phyloP scores from a whole-genome alignment of 2,797 vertebrate species.

The Acanthopagrus latus region DNA sequence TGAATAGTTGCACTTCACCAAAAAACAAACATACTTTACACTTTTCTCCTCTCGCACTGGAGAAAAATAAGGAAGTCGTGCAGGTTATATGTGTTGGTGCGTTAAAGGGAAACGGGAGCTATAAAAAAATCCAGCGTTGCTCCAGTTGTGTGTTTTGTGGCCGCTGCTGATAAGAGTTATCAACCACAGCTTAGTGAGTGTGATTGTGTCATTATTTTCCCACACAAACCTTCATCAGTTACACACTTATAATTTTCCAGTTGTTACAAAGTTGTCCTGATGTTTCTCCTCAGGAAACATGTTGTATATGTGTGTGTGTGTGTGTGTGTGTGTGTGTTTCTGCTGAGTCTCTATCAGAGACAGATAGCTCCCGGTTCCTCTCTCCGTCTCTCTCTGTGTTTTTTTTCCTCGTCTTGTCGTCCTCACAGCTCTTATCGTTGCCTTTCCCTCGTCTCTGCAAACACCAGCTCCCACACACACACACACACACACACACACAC shows the following conservation, averaged over 20 bases:
- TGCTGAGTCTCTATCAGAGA: neutral
- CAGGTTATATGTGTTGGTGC: neutral
- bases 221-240: neutral
- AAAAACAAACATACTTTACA: neutral
- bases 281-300: neutral
- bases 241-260: neutral
- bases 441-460: conserved; percentile 5
- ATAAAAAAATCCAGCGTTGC: conserved; percentile 2
- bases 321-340: neutral
- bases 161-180: conserved; percentile 54
- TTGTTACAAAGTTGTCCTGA: neutral
- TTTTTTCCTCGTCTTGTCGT: neutral
- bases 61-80: too few species aligned
- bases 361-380: conserved; percentile 13
- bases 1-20: neutral
- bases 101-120: neutral
- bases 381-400: neutral
- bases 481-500: conserved; percentile 25
- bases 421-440: conserved; percentile 26
- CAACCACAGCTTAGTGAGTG: conserved; percentile 5
- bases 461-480: neutral
- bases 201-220: neutral
- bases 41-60: too few species aligned
- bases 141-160: conserved; percentile 34
- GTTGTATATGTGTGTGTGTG: neutral